phyloP scores from a whole-genome alignment of 1,140 invertebrate genomes.

The Phymorhynchus buccinoides region DNA sequence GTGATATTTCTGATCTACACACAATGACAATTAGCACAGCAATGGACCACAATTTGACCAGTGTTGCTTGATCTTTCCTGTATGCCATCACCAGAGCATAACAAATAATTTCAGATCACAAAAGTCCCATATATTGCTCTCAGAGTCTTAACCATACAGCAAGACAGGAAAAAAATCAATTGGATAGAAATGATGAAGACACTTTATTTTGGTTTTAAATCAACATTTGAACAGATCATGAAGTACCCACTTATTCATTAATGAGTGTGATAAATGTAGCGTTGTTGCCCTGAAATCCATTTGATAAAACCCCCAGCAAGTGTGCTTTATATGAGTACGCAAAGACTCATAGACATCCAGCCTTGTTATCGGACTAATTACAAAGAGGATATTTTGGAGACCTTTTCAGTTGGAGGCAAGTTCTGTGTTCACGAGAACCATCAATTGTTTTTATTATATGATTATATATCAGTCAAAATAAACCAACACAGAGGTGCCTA shows the following conservation, averaged over 20 bases:
- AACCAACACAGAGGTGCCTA: too few relatives aligned
- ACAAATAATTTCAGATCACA: neutral
- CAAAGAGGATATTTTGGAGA: neutral
- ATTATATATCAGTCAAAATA: constrained; percentile 5
- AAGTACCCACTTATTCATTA: too few relatives aligned
- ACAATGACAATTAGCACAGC: neutral
- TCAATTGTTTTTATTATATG: too few relatives aligned
- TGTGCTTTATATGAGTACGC: neutral
- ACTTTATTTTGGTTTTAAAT: too few relatives aligned
- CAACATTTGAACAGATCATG: too few relatives aligned
- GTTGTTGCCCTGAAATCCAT: too few relatives aligned
- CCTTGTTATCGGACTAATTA: neutral
- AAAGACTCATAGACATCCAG: neutral
- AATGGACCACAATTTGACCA: neutral
- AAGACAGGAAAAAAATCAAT: too few relatives aligned
- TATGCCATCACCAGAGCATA: neutral
- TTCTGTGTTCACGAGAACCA: too few relatives aligned
- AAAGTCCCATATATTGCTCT: neutral
- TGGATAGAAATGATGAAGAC: too few relatives aligned
- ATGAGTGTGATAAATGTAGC: too few relatives aligned
- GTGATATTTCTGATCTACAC: neutral
- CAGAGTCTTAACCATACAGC: neutral
- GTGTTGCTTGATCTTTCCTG: neutral
- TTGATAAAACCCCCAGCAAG: too few relatives aligned
- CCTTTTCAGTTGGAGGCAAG: too few relatives aligned